A percentile compares a stretch with the other conserved stretches of the same genome.
Conservation (phyloP, 2,113 vertebrate species). For the Azemiops feae region DNA sequence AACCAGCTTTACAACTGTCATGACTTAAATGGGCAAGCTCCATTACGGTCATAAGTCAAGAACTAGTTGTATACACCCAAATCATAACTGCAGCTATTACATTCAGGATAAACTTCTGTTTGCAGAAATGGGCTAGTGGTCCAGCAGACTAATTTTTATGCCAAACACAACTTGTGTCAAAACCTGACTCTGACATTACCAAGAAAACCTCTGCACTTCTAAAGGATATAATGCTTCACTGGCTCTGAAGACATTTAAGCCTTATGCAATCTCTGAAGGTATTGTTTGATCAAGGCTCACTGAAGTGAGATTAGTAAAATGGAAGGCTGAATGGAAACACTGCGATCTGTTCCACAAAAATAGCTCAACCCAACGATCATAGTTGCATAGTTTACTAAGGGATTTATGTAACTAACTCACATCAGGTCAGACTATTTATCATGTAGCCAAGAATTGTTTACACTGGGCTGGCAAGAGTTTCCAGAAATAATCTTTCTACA, state of each 20-base stretch:
- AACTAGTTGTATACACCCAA: neutral
- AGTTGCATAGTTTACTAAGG: neutral
- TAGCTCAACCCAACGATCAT: neutral
- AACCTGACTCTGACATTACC: constrained; percentile 45
- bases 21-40: neutral
- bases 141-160: neutral
- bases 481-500: neutral
- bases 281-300: neutral
- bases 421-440: neutral
- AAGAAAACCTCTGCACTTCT: constrained; percentile 35
- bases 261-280: constrained; percentile 5
- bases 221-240: constrained; percentile 10
- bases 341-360: neutral
- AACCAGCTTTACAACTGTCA: neutral
- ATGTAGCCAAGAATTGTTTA: neutral
- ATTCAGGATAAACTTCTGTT: neutral
- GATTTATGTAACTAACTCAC: neutral
- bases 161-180: constrained; percentile 33
- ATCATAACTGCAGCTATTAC: neutral
- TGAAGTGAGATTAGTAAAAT: accelerated
- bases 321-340: neutral
- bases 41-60: neutral
- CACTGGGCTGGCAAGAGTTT: neutral
- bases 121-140: neutral
- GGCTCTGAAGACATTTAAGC: constrained; percentile 23